These are phyloP conservation scores for Zoanthus gigantus DNA, from an alignment of 92 coral and sea anemone species.

Conservation along the genomic window DNA sequence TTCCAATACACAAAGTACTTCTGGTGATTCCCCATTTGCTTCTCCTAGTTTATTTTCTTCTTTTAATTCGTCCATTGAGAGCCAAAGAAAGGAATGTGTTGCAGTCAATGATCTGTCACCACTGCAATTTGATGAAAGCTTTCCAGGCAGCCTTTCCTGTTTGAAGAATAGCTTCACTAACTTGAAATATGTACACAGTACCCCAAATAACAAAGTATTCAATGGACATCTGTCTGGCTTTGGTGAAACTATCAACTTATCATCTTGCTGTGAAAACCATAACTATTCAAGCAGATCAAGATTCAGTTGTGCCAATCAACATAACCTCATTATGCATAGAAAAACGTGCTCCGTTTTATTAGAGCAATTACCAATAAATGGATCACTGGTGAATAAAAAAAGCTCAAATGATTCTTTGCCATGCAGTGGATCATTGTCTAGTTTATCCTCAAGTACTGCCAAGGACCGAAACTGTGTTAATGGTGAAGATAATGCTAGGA, in stretches of 20 bases:
- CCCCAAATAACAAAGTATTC: slow-evolving; percentile 19
- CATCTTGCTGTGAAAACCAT: background rate
- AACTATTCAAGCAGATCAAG: background rate
- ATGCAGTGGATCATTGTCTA: background rate
- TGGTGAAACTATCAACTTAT: background rate
- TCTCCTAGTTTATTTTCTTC: background rate
- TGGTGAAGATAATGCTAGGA: background rate
- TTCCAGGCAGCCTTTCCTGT: background rate
- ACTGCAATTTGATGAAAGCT: background rate
- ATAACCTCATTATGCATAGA: background rate
- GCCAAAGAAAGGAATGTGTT: background rate
- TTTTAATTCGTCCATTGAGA: slow-evolving; percentile 5
- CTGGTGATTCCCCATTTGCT: background rate
- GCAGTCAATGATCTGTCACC: slow-evolving; percentile 8
- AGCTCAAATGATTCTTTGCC: background rate
- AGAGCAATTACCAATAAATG: slow-evolving; percentile 28
- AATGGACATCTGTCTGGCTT: background rate
- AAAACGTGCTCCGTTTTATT: slow-evolving; percentile 26
- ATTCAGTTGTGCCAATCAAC: background rate
- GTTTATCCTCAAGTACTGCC: background rate
- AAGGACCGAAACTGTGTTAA: background rate
- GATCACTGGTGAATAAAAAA: background rate
- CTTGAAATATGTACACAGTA: slow-evolving; percentile 15
- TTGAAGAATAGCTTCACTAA: background rate
- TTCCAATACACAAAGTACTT: background rate